Percentiles rank a stretch among this genome's conserved stretches.
phyloP scores from a whole-genome alignment of 1,140 invertebrate species.

The Hydropsyche tenuis region DNA sequence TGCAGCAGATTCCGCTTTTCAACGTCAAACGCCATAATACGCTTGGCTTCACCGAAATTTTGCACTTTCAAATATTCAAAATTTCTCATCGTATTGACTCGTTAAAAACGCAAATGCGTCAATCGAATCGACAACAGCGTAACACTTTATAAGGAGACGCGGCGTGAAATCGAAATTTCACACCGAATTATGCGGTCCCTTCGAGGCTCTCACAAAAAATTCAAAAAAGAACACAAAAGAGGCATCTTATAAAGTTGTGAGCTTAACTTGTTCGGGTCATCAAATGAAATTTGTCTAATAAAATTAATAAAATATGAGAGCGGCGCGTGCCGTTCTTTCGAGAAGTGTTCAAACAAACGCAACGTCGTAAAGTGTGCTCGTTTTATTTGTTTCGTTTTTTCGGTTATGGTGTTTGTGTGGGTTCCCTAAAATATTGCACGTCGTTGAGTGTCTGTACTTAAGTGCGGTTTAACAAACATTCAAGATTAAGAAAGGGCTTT shows the following conservation, averaged over 20 bases:
- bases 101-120: slow-evolving; percentile 10
- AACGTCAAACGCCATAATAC: no score
- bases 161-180: slow-evolving; percentile 36
- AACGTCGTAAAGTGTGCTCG: not conserved
- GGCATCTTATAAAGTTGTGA: no score
- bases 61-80: no score
- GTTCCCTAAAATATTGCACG: no score
- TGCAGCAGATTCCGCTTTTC: not conserved
- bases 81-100: not conserved
- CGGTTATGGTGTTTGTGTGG: no score
- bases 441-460: not conserved
- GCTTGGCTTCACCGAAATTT: no score
- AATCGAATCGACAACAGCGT: slow-evolving; percentile 5
- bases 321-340: no score
- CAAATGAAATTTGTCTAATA: no score
- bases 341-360: not conserved
- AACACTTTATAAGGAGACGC: not conserved
- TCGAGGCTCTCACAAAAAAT: no score
- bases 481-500: slow-evolving; percentile 24
- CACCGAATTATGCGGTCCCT: slow-evolving; percentile 25
- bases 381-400: no score
- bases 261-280: no score
- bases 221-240: not conserved
- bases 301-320: no score
- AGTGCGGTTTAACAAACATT: slow-evolving; percentile 20